Conservation (phyloP, 1,140 invertebrate species). For the Drosophila erecta region DNA sequence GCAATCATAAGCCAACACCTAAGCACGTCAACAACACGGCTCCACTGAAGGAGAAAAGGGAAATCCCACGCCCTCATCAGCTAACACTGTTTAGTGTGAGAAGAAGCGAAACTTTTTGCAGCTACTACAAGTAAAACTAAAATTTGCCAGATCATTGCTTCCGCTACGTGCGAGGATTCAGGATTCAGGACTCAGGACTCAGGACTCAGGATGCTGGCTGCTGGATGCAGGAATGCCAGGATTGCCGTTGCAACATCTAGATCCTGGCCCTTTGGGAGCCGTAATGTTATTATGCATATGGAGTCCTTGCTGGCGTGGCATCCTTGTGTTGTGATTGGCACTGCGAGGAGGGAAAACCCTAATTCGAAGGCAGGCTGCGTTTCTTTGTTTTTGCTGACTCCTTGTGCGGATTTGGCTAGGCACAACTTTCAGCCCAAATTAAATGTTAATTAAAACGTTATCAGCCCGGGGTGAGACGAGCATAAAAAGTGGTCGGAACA, state of each 20-base stretch:
- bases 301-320: slow-evolving; percentile 32
- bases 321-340: slow-evolving; percentile 64
- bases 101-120: slow-evolving; percentile 69
- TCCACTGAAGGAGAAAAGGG: not conserved
- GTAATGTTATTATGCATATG: slow-evolving; percentile 71
- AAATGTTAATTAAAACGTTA: slow-evolving; percentile 82
- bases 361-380: slow-evolving; percentile 31
- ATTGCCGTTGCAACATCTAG: slow-evolving; percentile 33
- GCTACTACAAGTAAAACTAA: slow-evolving; percentile 78
- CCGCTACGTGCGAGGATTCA: slow-evolving; percentile 76
- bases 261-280: slow-evolving; percentile 35
- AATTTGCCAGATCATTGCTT: slow-evolving; percentile 83
- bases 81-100: slow-evolving; percentile 72
- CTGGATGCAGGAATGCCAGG: slow-evolving; percentile 41
- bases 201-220: slow-evolving; percentile 16
- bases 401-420: slow-evolving; percentile 20
- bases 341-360: slow-evolving; percentile 41
- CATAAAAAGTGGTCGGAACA: slow-evolving; percentile 25
- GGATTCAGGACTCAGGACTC: not conserved
- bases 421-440: slow-evolving; percentile 66
- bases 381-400: slow-evolving; percentile 2
- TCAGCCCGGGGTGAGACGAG: slow-evolving; percentile 20
- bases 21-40: slow-evolving; percentile 78
- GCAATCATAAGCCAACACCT: slow-evolving; percentile 82
- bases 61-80: slow-evolving; percentile 44